A percentile compares a stretch with the other conserved stretches of the same genome.
phyloP scores from a whole-genome alignment of 2,113 vertebrate species.

The Phylloscopus whistleri region DNA sequence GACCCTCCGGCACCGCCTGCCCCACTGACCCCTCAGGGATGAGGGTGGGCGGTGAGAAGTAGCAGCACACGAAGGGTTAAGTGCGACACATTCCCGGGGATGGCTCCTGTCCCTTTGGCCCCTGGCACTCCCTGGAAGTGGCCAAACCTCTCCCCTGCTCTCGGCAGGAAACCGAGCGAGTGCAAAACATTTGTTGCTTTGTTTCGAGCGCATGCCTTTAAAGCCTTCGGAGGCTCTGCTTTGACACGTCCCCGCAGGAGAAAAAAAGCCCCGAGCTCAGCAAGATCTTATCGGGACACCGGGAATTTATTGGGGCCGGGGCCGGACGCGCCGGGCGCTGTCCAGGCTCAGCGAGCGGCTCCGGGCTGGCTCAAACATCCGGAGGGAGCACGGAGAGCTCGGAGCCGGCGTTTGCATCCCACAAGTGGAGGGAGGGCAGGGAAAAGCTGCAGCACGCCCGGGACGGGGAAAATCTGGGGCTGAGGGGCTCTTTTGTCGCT shows the following conservation, averaged over 20 bases:
- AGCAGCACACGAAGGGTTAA: neutral
- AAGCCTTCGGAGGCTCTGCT: neutral
- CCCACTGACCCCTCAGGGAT: accelerated
- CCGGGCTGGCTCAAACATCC: neutral
- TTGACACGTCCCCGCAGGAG: neutral
- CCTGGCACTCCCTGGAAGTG: neutral
- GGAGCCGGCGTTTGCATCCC: neutral
- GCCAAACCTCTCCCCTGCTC: neutral
- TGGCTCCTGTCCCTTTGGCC: neutral
- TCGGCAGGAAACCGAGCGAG: neutral
- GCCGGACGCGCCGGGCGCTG: neutral
- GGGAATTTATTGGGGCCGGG: neutral
- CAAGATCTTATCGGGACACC: conserved; percentile 37
- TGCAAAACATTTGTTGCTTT: neutral
- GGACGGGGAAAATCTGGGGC: neutral
- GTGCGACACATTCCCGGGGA: neutral
- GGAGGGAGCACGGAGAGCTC: neutral
- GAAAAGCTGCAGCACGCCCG: neutral
- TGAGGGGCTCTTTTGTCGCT: accelerated
- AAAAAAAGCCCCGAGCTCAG: conserved; percentile 13
- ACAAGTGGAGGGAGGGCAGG: neutral
- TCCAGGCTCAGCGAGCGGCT: neutral
- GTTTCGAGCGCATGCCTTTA: neutral
- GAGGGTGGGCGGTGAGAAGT: neutral
- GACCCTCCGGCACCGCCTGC: accelerated